Base-by-base conservation (phyloP, 2,113 vertebrate genomes). In the Rhinogobius similis region DNA sequence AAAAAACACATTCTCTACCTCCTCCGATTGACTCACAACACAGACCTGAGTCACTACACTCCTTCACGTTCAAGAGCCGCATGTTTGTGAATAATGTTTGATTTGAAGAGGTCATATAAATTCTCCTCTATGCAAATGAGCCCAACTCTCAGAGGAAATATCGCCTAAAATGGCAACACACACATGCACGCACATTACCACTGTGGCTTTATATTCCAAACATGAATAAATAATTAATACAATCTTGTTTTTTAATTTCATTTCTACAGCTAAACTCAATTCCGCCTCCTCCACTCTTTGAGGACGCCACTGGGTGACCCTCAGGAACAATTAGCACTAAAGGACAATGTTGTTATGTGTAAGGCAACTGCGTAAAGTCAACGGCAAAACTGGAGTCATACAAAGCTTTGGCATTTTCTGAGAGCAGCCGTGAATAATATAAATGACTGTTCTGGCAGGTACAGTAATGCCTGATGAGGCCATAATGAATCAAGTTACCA, bases 151-250 rank as follows among this genome's bases (percentile, higher is more conserved):
- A 24, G 59, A 89, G 89, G 91, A 89, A 91, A 91, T 91, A 92
- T 92, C 88, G 91, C 89, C 89, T 90, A 82, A 77, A 83, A 70
- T 70, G 77, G 80, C 73, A 14, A 5, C 62, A 48, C 70, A 24
- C 67, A 27, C 70, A 50, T 18, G 26, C 63, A 43, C 24, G 64
- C 77, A 48, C 32, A 77, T 65, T 76, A 72, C 66, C 76, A 72
- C 62, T 41, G 80, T 81, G 80, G 82, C 79, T 81, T 59, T 53
- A 44, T 32, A 82, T 81, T 79, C 63, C 83, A 72, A 65, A 90
- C 87, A 91, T 86, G 87, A 91, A 92, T 87, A 91, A 90, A 92
- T 91, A 90, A 92, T 92, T 89, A 83, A 91, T 87, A 66, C 92
- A 91, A 91, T 90, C 86, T 71, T 85, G 84, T 91, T 82, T 73